phyloP scores from a whole-genome alignment of 2,113 vertebrate species.

The Oncorhynchus mykiss region DNA sequence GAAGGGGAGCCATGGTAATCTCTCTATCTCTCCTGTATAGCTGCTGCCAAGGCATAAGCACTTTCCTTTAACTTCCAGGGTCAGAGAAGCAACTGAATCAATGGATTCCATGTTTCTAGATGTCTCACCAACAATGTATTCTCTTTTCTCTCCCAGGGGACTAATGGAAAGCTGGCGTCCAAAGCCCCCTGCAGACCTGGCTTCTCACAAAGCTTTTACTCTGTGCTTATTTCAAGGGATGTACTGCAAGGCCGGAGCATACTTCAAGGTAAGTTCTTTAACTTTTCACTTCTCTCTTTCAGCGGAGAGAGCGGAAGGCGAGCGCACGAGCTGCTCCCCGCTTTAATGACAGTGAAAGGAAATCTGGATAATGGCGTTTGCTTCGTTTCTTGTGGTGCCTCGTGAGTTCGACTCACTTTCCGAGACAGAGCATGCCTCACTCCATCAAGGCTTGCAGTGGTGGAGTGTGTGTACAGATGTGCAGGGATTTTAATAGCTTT shows the following conservation, averaged over 20 bases:
- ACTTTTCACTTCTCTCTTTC: slow-evolving; percentile 16
- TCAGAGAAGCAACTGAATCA: background rate
- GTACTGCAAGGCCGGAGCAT: slow-evolving; percentile 65
- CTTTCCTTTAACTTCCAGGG: background rate
- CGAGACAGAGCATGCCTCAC: background rate
- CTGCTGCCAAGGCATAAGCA: background rate
- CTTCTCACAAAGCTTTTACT: slow-evolving; percentile 78
- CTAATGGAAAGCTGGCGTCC: slow-evolving; percentile 67
- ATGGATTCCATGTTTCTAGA: background rate
- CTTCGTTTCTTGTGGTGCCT: background rate
- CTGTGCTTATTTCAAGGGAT: slow-evolving; percentile 73
- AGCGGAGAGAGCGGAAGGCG: background rate
- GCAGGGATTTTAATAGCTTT: background rate
- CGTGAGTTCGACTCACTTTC: background rate
- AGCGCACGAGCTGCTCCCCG: background rate
- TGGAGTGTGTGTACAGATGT: background rate
- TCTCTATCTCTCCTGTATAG: background rate
- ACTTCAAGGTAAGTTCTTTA: slow-evolving; percentile 69
- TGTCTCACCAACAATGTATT: slow-evolving; percentile 37
- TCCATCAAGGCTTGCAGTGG: background rate
- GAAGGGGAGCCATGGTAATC: background rate
- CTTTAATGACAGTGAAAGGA: slow-evolving; percentile 10
- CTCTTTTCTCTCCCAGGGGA: slow-evolving; percentile 61
- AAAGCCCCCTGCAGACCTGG: slow-evolving; percentile 69
- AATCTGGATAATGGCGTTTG: background rate